Evolutionary conservation across 1,140 invertebrate genomes (phyloP).

Genomic region (Bombus waltoni): DNA sequence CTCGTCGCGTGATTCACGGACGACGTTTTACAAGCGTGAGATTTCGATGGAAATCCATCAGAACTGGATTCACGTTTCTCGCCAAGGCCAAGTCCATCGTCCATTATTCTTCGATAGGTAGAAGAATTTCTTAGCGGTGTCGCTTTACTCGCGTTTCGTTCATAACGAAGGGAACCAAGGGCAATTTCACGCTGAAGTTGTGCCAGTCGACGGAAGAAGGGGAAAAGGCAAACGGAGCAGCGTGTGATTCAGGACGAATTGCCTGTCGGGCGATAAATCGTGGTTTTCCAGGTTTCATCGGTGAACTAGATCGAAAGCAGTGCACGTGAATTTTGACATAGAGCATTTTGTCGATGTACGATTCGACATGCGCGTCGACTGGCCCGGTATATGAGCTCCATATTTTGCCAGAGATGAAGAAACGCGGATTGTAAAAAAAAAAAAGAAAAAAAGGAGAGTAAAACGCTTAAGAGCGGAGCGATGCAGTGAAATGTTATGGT

Average conservation of each 20-base stretch:
- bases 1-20: not conserved
- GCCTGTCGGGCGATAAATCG: not conserved
- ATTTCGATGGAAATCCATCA: too few species aligned
- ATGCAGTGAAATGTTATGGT: conserved; percentile 43
- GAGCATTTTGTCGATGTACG: too few species aligned
- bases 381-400: not conserved
- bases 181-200: too few species aligned
- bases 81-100: not conserved
- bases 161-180: not conserved
- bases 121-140: not conserved
- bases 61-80: too few species aligned
- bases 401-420: conserved; percentile 37
- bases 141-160: not conserved
- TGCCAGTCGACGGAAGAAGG: not conserved
- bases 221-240: too few species aligned
- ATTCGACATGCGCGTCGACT: not conserved
- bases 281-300: not conserved
- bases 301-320: not conserved
- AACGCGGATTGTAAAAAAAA: conserved; percentile 45
- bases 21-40: not conserved
- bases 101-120: not conserved
- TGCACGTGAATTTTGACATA: not conserved
- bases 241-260: not conserved
- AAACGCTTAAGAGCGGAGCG: conserved; percentile 47
- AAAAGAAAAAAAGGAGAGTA: not conserved